Percentiles rank a stretch among this genome's conserved stretches.
phyloP scores from a whole-genome alignment of 2,888 invertebrate species.

The Thysanoteuthis rhombus region DNA sequence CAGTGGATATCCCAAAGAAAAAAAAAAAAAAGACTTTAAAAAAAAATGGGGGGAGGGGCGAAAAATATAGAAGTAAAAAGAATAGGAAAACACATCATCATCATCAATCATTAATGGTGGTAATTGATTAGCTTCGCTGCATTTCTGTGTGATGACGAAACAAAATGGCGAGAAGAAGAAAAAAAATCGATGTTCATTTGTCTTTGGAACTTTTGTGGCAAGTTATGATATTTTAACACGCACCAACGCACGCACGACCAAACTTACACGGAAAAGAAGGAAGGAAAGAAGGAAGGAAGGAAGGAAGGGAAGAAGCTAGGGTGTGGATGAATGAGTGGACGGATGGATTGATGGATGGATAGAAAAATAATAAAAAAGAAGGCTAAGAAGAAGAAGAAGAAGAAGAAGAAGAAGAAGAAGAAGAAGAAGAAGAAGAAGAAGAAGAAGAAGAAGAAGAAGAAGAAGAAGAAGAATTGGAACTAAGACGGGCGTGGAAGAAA shows the following conservation, averaged over 20 bases:
- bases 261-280: background rate
- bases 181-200: background rate
- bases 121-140: background rate
- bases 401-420: background rate
- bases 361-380: background rate
- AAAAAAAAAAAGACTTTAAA: background rate
- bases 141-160: background rate
- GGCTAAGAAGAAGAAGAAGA: background rate
- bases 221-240: background rate
- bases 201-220: background rate
- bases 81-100: background rate
- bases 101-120: background rate
- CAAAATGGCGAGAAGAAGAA: background rate
- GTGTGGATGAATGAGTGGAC: too few species aligned
- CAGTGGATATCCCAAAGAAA: background rate
- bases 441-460: background rate
- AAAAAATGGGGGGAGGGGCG: background rate
- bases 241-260: background rate
- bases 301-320: too few species aligned
- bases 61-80: background rate
- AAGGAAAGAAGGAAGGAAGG: too few species aligned
- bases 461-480: background rate
- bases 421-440: background rate
- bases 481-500: background rate
- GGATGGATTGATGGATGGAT: background rate